These are phyloP conservation scores for Mormyrus lacerda DNA, from an alignment of 2,113 vertebrate genomes.

Conservation along the genomic window DNA sequence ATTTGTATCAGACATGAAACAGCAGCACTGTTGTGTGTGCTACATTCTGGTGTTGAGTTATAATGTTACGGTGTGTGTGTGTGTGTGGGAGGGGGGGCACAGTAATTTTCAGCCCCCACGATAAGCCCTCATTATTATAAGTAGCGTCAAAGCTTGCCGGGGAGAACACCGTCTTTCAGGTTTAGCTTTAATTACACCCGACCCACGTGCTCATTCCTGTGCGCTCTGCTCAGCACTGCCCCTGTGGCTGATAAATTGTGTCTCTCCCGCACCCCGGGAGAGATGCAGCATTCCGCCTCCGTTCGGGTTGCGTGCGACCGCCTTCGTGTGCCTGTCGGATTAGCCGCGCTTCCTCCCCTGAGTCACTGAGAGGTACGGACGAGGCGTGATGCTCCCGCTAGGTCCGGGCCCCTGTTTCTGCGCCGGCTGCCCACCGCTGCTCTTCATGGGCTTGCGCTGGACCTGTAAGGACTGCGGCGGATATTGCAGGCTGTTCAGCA, in stretches of 20 bases:
- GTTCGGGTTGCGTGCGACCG: not conserved
- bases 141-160: not conserved
- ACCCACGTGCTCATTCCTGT: not conserved
- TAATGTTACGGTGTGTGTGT: not conserved
- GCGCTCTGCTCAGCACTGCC: not conserved
- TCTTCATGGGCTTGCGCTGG: not conserved
- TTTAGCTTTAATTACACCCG: constrained; percentile 16
- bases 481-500: not conserved
- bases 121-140: constrained; percentile 15
- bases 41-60: not conserved
- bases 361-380: not conserved
- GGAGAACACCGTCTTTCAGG: not conserved
- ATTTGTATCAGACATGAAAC: not conserved
- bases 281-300: not conserved
- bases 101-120: not conserved
- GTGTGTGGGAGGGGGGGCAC: not conserved
- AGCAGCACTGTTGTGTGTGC: not conserved
- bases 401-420: not conserved
- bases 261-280: constrained; percentile 11
- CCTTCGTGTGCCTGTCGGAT: constrained; percentile 6
- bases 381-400: not conserved
- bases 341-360: not conserved
- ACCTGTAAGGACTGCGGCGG: not conserved
- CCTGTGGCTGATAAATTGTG: constrained; percentile 17
- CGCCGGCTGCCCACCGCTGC: not conserved